Conservation (phyloP, 2,797 vertebrate genomes). For the Pangasius larnaudii region DNA sequence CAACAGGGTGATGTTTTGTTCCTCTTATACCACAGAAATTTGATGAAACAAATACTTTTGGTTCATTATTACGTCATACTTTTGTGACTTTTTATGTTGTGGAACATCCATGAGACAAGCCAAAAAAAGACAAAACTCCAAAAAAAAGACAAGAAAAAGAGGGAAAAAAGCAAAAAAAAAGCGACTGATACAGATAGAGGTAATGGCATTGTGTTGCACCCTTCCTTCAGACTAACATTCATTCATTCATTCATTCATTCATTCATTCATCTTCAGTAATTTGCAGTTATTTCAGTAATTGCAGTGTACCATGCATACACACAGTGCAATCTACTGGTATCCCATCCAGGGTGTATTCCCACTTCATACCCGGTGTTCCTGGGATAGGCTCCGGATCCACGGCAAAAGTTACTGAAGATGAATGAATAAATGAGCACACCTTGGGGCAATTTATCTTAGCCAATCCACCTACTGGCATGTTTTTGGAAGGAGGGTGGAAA, state of each 20-base stretch:
- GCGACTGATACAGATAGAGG: background rate
- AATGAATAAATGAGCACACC: background rate
- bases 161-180: background rate
- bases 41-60: background rate
- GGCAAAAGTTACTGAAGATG: no score
- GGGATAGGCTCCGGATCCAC: no score
- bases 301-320: background rate
- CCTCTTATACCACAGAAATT: background rate
- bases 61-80: background rate
- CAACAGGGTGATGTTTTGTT: background rate
- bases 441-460: background rate
- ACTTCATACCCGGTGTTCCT: no score
- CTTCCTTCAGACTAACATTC: background rate
- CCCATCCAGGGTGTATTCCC: no score
- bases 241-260: background rate
- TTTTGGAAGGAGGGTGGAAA: background rate
- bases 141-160: background rate
- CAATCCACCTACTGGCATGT: background rate
- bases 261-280: background rate
- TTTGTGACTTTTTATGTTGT: background rate
- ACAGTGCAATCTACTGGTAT: no score
- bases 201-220: background rate
- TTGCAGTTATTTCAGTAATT: background rate
- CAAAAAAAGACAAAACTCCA: background rate
- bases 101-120: background rate